phyloP scores from a whole-genome alignment of 1,140 invertebrate genomes.

The Phymastichus coffea region DNA sequence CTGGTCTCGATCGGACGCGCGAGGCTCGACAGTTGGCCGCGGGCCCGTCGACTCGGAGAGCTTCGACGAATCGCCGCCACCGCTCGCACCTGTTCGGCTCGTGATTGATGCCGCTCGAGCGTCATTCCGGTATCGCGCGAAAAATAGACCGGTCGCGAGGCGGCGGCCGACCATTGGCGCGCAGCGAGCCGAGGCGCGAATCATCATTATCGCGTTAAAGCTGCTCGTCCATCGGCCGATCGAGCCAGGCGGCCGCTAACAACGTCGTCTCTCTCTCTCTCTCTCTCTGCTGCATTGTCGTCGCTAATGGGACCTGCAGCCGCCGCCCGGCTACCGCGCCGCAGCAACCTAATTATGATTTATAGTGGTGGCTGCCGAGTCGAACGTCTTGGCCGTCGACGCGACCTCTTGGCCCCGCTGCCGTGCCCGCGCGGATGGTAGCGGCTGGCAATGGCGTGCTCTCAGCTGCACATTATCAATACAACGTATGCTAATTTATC shows the following conservation, averaged over 20 bases:
- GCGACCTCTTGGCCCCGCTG: too few relatives aligned
- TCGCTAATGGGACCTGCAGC: conserved; percentile 46
- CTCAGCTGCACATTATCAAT: not conserved
- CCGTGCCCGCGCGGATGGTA: too few relatives aligned
- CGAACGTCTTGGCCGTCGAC: conserved; percentile 32
- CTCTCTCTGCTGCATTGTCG: conserved; percentile 46
- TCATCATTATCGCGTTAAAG: conserved; percentile 26
- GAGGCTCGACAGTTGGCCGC: too few relatives aligned
- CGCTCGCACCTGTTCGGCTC: too few relatives aligned
- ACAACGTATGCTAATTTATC: not conserved
- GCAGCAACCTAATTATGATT: conserved; percentile 49
- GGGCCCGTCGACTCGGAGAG: conserved; percentile 38
- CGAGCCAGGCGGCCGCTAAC: conserved; percentile 31
- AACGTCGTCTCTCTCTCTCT: conserved; percentile 40
- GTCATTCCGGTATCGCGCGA: too few relatives aligned
- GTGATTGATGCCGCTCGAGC: too few relatives aligned
- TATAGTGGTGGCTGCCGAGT: conserved; percentile 44
- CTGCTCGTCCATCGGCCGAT: too few relatives aligned
- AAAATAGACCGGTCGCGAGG: too few relatives aligned
- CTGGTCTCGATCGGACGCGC: conserved; percentile 28
- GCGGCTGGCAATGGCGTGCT: too few relatives aligned
- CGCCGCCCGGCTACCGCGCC: conserved; percentile 42
- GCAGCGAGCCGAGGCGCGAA: too few relatives aligned
- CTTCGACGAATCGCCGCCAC: conserved; percentile 30
- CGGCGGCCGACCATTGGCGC: too few relatives aligned